Percentiles rank a stretch among this genome's conserved stretches.
phyloP scores from a whole-genome alignment of 2,888 invertebrate species.

The Napeogenes inachia region DNA sequence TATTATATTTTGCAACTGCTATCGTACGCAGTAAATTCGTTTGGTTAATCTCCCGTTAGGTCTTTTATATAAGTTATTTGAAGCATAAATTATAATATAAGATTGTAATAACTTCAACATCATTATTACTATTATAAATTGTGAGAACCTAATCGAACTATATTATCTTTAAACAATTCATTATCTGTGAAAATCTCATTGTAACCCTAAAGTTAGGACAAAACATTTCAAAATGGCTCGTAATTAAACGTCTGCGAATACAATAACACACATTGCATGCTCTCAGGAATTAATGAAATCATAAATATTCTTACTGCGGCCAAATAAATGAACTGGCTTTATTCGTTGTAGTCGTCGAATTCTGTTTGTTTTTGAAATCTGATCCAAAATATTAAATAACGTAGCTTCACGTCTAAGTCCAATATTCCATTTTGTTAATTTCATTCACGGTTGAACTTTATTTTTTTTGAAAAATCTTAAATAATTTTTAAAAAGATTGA shows the following conservation, averaged over 20 bases:
- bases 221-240: too few species aligned
- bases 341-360: background rate
- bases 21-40: slow-evolving; percentile 28
- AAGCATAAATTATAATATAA: background rate
- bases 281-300: background rate
- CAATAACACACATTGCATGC: background rate
- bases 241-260: background rate
- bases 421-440: slow-evolving; percentile 1
- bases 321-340: background rate
- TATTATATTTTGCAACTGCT: slow-evolving; percentile 23
- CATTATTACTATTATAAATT: too few species aligned
- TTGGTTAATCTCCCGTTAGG: slow-evolving; percentile 10
- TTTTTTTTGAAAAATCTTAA: too few species aligned
- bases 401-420: background rate
- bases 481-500: too few species aligned
- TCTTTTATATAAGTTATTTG: slow-evolving; percentile 15
- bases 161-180: too few species aligned
- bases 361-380: slow-evolving; percentile 1
- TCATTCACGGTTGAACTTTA: background rate
- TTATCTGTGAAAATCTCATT: too few species aligned
- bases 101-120: background rate
- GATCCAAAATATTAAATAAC: background rate
- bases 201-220: too few species aligned
- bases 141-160: too few species aligned
- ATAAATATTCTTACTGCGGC: slow-evolving; percentile 2